These are phyloP conservation scores for Trinorchestia longiramus DNA, from an alignment of 1,140 invertebrate species.

Conservation along the genomic window DNA sequence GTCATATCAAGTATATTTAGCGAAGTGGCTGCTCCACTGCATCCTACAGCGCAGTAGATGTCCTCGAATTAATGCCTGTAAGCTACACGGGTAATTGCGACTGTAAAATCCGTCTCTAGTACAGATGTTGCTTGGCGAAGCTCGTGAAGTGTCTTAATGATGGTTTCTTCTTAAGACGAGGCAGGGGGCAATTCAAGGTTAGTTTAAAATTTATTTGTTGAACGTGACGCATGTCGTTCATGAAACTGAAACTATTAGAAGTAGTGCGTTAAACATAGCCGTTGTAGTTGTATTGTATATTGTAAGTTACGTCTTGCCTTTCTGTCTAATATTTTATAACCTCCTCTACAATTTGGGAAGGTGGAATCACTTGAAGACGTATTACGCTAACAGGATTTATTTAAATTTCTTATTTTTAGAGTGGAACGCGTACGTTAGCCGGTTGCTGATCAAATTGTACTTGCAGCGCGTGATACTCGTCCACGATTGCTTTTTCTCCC, in stretches of 20 bases:
- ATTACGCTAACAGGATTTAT: not conserved
- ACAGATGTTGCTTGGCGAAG: not conserved
- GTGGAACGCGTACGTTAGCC: not conserved
- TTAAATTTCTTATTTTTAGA: not conserved
- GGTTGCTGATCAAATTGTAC: not conserved
- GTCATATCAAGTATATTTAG: conserved; percentile 1
- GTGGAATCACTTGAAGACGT: not conserved
- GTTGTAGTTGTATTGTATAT: not conserved
- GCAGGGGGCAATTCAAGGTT: not conserved
- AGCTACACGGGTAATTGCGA: not conserved
- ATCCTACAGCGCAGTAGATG: not conserved
- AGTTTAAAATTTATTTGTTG: not conserved
- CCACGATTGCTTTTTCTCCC: not conserved
- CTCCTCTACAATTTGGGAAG: not conserved
- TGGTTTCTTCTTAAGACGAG: not conserved
- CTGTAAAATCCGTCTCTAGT: not conserved
- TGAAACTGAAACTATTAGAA: not conserved
- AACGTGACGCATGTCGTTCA: not conserved
- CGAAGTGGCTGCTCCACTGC: not conserved
- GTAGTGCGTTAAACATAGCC: too few species aligned
- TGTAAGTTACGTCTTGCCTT: not conserved
- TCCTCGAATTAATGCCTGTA: not conserved
- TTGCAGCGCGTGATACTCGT: not conserved
- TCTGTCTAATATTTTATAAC: not conserved
- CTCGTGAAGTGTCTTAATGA: not conserved